Evolutionary conservation across 2,797 vertebrate species (phyloP).

Genomic region (Squalus acanthias): DNA sequence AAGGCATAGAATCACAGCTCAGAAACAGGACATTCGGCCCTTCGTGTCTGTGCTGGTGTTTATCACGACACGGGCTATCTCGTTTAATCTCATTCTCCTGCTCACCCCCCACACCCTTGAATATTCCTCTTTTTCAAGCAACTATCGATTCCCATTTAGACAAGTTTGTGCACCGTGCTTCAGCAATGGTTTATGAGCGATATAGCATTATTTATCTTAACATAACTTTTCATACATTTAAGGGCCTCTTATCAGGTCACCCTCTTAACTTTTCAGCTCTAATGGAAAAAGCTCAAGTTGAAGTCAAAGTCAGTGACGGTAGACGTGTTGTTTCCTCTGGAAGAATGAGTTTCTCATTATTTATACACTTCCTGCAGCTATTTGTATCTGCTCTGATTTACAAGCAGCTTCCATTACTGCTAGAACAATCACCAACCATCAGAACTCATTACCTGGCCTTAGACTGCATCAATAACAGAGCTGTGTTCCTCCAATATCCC

Average conservation of each 20-base stretch:
- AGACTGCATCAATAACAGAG: neutral
- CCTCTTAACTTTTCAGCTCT: neutral
- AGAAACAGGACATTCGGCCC: neutral
- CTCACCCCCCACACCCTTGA: neutral
- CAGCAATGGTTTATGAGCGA: neutral
- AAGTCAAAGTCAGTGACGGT: neutral
- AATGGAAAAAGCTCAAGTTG: neutral
- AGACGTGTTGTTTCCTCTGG: neutral
- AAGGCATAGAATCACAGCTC: neutral
- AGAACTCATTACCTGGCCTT: neutral
- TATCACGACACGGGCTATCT: neutral
- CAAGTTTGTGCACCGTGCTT: neutral
- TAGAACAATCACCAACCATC: neutral
- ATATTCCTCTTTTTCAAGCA: neutral
- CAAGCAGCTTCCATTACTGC: neutral
- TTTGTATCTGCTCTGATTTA: neutral
- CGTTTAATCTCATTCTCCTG: neutral
- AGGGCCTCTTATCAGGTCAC: neutral
- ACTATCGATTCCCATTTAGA: neutral
- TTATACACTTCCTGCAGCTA: constrained; percentile 26
- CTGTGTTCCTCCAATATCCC: neutral
- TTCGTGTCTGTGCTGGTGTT: neutral
- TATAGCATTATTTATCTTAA: neutral
- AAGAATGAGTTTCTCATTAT: neutral
- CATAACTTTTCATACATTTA: neutral